Conservation (phyloP, 37 sponge, comb jelly and placozoan genomes). For the Axinella damicornis region DNA sequence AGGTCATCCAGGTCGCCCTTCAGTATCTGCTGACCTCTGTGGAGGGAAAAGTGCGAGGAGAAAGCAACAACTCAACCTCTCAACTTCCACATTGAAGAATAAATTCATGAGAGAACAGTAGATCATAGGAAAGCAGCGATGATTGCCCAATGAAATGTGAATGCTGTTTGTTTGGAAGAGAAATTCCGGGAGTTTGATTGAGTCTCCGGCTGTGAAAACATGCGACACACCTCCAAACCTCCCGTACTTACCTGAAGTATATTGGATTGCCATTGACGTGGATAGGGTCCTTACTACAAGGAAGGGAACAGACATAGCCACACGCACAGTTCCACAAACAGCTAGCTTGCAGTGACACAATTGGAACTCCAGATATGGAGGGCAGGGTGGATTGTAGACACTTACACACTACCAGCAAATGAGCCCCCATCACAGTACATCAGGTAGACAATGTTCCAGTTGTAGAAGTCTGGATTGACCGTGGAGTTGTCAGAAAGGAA, state of each 20-base stretch:
- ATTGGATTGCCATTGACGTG: slow-evolving; percentile 19
- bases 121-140: too few species aligned
- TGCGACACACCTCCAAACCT: too few species aligned
- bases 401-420: slow-evolving; percentile 77
- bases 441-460: slow-evolving; percentile 81
- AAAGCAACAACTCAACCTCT: too few species aligned
- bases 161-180: too few species aligned
- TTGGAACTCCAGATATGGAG: too few species aligned
- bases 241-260: slow-evolving; percentile 46
- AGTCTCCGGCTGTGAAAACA: too few species aligned
- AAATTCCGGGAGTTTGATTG: too few species aligned
- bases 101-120: too few species aligned
- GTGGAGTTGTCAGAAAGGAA: slow-evolving; percentile 59
- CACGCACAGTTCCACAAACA: background rate
- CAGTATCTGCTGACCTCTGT: slow-evolving; percentile 31
- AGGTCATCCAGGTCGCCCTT: slow-evolving; percentile 46
- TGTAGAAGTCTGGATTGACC: slow-evolving; percentile 75
- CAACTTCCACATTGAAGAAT: too few species aligned
- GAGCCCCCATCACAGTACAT: slow-evolving; percentile 91
- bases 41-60: slow-evolving; percentile 2
- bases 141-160: too few species aligned
- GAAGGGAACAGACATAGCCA: background rate
- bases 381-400: background rate
- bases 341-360: background rate
- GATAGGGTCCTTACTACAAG: slow-evolving; percentile 38